A percentile compares a stretch with the other conserved stretches of the same genome.
Evolutionary conservation across 2,797 vertebrate species (phyloP).

Genomic region (Myotis pilosus): DNA sequence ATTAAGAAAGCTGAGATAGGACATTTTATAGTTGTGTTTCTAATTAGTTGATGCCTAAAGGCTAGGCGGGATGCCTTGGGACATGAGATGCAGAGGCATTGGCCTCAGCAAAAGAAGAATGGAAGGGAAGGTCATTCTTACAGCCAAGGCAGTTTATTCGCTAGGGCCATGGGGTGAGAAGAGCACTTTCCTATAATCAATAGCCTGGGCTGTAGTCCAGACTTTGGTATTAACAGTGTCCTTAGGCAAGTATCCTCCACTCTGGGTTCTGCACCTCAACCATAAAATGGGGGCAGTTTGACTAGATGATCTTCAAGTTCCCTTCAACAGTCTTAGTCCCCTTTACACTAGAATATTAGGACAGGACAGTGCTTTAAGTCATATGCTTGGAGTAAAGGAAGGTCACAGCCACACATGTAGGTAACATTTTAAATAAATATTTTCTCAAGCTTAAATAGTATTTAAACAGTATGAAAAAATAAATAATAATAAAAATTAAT

Average conservation of each 20-base stretch:
- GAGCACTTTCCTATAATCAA: not conserved
- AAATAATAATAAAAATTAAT: not conserved
- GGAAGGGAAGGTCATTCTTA: not conserved
- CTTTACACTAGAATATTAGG: not conserved
- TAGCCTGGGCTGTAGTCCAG: not conserved
- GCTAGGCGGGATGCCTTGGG: not conserved
- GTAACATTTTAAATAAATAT: conserved; percentile 34
- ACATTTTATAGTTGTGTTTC: not conserved
- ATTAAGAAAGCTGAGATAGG: not conserved
- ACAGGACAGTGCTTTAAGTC: not conserved
- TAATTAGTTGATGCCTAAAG: not conserved
- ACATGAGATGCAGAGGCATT: not conserved
- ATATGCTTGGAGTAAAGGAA: not conserved
- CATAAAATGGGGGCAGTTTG: not conserved
- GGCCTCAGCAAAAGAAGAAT: accelerated
- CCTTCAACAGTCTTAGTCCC: not conserved
- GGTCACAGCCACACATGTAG: not conserved
- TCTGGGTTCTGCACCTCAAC: not conserved
- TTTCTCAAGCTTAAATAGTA: not conserved
- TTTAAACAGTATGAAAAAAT: not conserved
- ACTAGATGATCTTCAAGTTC: not conserved
- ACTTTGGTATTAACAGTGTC: not conserved
- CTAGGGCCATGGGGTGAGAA: not conserved
- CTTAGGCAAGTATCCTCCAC: not conserved
- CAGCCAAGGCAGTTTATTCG: not conserved